Conservation (phyloP, 1,140 invertebrate species). For the Hyposmocoma kahamanoa region DNA sequence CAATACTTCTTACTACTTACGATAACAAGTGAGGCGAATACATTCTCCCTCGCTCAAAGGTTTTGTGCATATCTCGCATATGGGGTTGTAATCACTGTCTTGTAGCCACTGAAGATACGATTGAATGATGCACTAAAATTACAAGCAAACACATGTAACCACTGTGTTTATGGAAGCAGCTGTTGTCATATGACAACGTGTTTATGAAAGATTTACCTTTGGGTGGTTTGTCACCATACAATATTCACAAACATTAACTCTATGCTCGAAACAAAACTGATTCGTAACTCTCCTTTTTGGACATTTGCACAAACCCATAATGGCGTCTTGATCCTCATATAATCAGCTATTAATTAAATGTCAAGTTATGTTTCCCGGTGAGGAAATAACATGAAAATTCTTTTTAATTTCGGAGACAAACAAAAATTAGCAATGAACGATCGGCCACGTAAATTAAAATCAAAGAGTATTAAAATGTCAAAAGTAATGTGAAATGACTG, state of each 20-base stretch:
- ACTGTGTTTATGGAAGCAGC: neutral
- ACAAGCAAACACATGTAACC: constrained; percentile 14
- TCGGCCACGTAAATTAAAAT: constrained; percentile 21
- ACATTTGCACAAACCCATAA: constrained; percentile 98
- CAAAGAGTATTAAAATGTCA: too few relatives aligned
- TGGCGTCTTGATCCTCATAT: constrained; percentile 12
- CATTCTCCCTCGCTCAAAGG: constrained; percentile 88
- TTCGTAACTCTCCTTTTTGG: constrained; percentile 97
- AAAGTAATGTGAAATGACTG: constrained; percentile 5
- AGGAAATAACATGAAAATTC: neutral
- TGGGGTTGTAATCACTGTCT: constrained; percentile 96
- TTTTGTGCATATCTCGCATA: constrained; percentile 90
- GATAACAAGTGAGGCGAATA: constrained; percentile 91
- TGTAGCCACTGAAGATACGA: constrained; percentile 98
- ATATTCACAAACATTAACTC: constrained; percentile 98
- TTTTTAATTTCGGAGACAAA: neutral
- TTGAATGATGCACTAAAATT: constrained; percentile 93
- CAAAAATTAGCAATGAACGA: neutral
- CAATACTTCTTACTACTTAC: too few relatives aligned
- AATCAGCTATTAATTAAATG: neutral
- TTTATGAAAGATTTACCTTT: constrained; percentile 79
- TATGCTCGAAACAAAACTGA: constrained; percentile 98
- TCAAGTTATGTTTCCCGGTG: neutral
- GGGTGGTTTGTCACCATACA: constrained; percentile 97
- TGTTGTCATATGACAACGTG: neutral